These are phyloP conservation scores for Tetranychus truncatus DNA, from an alignment of 2,888 invertebrate genomes.

Conservation along the genomic window DNA sequence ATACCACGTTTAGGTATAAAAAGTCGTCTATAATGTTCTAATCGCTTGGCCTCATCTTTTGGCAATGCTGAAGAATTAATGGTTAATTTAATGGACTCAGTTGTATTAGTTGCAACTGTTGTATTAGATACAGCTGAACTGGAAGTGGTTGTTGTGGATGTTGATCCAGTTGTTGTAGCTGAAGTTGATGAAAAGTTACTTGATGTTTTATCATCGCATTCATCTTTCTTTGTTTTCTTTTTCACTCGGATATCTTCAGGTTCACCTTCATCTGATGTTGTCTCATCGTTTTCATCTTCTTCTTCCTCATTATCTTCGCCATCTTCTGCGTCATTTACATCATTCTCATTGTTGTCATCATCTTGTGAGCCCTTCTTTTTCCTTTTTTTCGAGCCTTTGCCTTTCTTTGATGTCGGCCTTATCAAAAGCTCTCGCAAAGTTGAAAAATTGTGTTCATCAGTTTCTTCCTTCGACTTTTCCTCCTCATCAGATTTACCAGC, in stretches of 20 bases:
- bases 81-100: not conserved
- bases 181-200: not conserved
- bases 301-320: slow-evolving; percentile 4
- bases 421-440: slow-evolving; percentile 61
- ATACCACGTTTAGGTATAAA: not conserved
- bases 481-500: not conserved
- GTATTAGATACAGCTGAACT: slow-evolving; percentile 29
- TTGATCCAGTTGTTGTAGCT: slow-evolving; percentile 27
- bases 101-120: not conserved
- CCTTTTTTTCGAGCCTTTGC: not conserved
- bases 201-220: not conserved
- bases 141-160: slow-evolving; percentile 46
- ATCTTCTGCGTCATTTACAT: not conserved
- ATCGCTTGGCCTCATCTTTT: not conserved
- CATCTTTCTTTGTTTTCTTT: not conserved
- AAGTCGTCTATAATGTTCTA: not conserved
- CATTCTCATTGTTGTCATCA: not conserved
- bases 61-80: not conserved
- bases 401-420: slow-evolving; percentile 40
- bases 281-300: not conserved
- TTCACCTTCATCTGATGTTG: not conserved
- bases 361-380: not conserved
- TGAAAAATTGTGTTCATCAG: slow-evolving; percentile 49
- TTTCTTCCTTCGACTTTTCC: slow-evolving; percentile 41
- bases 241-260: not conserved